Base-by-base conservation (phyloP, 2,797 vertebrate genomes). In the Odontamblyopus rebecca region DNA sequence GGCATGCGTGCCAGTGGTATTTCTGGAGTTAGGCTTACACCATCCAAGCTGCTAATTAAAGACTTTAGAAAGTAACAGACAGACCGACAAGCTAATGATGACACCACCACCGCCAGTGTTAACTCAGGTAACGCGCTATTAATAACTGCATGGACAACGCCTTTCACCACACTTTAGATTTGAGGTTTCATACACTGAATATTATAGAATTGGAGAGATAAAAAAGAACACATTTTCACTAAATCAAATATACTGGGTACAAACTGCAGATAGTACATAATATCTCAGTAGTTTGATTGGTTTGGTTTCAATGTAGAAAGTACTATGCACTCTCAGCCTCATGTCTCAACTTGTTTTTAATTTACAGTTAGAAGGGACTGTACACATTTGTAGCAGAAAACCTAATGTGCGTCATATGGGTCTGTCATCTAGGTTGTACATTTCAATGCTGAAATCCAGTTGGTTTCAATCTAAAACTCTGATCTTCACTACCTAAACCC, bases 31-130 rank as follows among this genome's bases (percentile, higher is more conserved):
- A 78, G 70, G 71, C 80, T 85, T 72, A 82, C n/a, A 0, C 68
- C 72, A 72, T 64, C 53, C 75, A 23, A 73, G 70, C 69, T 73
- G 77, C 78, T 79, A 88, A 83, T 85, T 61, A 78, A 76, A 79
- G 78, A 82, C 75, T 74, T 67, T 76, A 61, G 41, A 74, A 72
- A 62, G 70, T 57, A 72, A 77, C 67, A 79, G 77, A 67, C 66
- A 71, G 69, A 74, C 75, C 59, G 63, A 69, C 56, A 29, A 73
- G 71, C 61, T 32, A 71, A 53, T 19, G 41, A 68, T 81, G 67
- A 61, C 78, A 67, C 61, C 15, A 41, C 61, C 51, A 65, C 3
- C 67, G 29, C 69, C 62, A 29, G 27, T 70, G 72, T 51, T 75
- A 84, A 9, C 26, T 76, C 30, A 78, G 81, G 6, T 44, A 51